Evolutionary conservation across 2,888 invertebrate species (phyloP).

Genomic region (Scaptomyza flava): DNA sequence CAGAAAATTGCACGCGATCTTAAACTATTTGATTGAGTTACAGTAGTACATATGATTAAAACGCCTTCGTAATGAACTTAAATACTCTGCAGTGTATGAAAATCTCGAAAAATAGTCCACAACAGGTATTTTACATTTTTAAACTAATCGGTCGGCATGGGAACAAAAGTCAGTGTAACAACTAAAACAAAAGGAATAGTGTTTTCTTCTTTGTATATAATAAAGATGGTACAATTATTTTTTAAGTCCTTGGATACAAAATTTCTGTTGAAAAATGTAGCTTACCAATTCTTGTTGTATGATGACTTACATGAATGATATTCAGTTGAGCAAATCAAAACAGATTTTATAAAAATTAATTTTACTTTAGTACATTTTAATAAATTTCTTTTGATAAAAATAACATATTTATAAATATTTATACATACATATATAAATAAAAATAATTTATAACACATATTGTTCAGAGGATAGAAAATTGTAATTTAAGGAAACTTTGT

Average conservation of each 20-base stretch:
- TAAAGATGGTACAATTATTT: not conserved
- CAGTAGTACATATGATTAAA: not conserved
- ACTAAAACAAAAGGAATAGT: no score
- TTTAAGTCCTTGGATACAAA: not conserved
- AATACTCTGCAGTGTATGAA: not conserved
- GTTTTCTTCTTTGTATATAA: not conserved
- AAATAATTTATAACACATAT: slow-evolving; percentile 59
- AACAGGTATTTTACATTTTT: not conserved
- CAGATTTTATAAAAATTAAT: slow-evolving; percentile 2
- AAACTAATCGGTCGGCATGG: not conserved
- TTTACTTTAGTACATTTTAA: slow-evolving; percentile 46
- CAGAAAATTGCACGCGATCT: slow-evolving; percentile 85
- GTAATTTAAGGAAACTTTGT: slow-evolving; percentile 51
- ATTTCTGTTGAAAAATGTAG: not conserved
- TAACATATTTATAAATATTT: slow-evolving; percentile 59
- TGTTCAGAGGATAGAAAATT: slow-evolving; percentile 37
- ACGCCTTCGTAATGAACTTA: slow-evolving; percentile 1
- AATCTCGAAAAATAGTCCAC: not conserved
- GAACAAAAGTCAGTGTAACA: no score
- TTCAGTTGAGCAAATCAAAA: not conserved
- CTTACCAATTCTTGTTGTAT: not conserved
- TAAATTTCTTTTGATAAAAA: slow-evolving; percentile 63
- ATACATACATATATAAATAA: slow-evolving; percentile 65
- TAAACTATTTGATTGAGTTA: slow-evolving; percentile 63
- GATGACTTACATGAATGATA: not conserved